Evolutionary conservation across 2,888 invertebrate species (phyloP), one percentile per base, ranked within the genome.

Genomic region (Microdon myrmicae): DNA sequence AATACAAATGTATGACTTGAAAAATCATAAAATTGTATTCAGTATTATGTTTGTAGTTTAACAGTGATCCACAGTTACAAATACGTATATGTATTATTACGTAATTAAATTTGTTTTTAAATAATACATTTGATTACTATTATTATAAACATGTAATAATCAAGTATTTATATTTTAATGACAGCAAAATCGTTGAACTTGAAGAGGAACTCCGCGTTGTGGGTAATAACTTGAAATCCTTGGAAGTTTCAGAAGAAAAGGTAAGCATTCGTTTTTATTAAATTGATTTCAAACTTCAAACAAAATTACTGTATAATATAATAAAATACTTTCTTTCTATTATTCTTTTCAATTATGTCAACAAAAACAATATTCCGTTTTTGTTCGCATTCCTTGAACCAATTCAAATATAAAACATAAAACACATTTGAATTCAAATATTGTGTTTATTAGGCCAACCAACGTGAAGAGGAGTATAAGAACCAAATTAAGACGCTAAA

Each of bases 201-300:
- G 99, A 99, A 83, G 99, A 99, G 82, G 98, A 99, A 84, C 89
- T 99, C 82, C 94, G 97, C 82, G 98, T 99, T 79, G 98, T 99
- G 82, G 98, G 98, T 81, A 99, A 99, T 90, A 99, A 99, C 89
- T 87, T 99, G 86, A 99, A 99, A 85, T 99, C 98, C 81, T 92
- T 99, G 81, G 99, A 99, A 87, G 97, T 99, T 81, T 96, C 95
- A 78, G 97, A 98, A 86, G 96, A 97, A 85, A 98, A 96, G 94
- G 96, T 96, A 89, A 83, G 83, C 80, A 76, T 69, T 23, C 25
- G 10, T 56, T 45, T 61, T 20, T 6, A 10, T 10, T 8, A 28
- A n/a, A 31, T 9, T 20, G 29, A 12, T n/a, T 32, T 35, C 3
- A 26, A 16, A 4, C 10, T 25, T 49, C 5, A 20, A 31, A 23